Evolutionary conservation across 1,140 invertebrate genomes (phyloP).

Genomic region (Gryon sp.): DNA sequence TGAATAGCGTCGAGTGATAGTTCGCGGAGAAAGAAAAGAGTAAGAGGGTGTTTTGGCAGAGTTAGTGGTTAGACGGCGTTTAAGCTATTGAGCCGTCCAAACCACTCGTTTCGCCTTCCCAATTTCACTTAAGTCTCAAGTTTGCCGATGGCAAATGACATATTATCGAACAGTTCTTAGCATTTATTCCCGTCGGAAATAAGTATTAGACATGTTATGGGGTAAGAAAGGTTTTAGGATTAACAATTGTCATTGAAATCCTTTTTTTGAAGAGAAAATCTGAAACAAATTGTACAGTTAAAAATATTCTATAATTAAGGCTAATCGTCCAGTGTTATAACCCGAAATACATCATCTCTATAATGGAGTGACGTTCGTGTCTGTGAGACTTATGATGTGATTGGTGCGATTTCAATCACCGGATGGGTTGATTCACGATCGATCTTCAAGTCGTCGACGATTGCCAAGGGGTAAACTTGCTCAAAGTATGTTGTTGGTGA

Average conservation of each 20-base stretch:
- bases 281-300: no score
- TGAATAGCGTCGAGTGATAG: slow-evolving; percentile 68
- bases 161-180: slow-evolving; percentile 55
- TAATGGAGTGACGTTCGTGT: slow-evolving; percentile 47
- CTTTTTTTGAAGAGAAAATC: no score
- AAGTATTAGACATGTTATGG: background rate
- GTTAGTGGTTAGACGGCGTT: slow-evolving; percentile 49
- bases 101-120: slow-evolving; percentile 63
- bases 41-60: slow-evolving; percentile 45
- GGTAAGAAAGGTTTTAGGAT: slow-evolving; percentile 8
- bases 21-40: slow-evolving; percentile 55
- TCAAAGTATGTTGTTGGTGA: slow-evolving; percentile 73
- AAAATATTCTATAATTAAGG: background rate
- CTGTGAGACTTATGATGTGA: slow-evolving; percentile 52
- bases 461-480: slow-evolving; percentile 63
- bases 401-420: slow-evolving; percentile 66
- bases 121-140: slow-evolving; percentile 55
- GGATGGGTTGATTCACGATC: slow-evolving; percentile 69
- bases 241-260: no score
- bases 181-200: slow-evolving; percentile 29
- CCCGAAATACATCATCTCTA: slow-evolving; percentile 24
- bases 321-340: slow-evolving; percentile 11
- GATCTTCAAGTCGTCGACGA: slow-evolving; percentile 67
- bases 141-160: slow-evolving; percentile 66
- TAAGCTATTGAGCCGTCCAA: slow-evolving; percentile 68